Percentiles rank a stretch among this genome's conserved stretches.
These are phyloP conservation scores for Cranoglanis bouderius DNA, from an alignment of 2,113 vertebrate genomes.

Conservation along the genomic window DNA sequence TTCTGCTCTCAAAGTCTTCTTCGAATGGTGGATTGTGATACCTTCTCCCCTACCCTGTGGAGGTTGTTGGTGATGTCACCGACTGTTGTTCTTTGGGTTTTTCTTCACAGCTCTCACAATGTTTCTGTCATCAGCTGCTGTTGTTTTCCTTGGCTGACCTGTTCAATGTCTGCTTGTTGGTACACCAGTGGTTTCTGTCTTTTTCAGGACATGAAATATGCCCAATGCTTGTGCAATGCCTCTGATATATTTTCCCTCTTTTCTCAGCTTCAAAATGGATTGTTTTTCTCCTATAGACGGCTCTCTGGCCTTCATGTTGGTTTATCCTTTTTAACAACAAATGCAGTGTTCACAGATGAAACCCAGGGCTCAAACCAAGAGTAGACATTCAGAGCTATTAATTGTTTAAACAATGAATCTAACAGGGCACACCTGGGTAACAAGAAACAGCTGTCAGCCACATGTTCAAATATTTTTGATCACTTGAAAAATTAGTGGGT, in stretches of 20 bases:
- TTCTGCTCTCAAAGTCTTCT: neutral
- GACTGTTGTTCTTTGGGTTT: no score
- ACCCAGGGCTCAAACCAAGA: neutral
- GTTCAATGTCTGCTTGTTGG: neutral
- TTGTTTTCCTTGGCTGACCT: neutral
- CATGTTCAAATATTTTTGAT: neutral
- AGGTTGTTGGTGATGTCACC: neutral
- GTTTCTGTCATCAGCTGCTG: neutral
- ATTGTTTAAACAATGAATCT: neutral
- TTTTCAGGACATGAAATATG: no score
- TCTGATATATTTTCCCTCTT: no score
- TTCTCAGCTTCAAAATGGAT: neutral
- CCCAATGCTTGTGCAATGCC: no score
- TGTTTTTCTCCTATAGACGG: neutral
- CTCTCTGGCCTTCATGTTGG: neutral
- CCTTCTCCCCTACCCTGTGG: neutral
- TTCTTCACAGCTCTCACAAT: neutral
- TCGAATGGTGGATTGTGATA: no score
- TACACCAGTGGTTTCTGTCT: neutral
- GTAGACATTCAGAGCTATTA: neutral
- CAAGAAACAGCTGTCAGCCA: neutral
- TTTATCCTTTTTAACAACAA: no score
- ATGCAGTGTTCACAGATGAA: neutral
- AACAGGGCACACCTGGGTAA: neutral
- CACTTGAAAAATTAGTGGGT: neutral